A percentile compares a stretch with the other conserved stretches of the same genome.
Conservation (phyloP, 2,113 vertebrate species). For the Nicator chloris region DNA sequence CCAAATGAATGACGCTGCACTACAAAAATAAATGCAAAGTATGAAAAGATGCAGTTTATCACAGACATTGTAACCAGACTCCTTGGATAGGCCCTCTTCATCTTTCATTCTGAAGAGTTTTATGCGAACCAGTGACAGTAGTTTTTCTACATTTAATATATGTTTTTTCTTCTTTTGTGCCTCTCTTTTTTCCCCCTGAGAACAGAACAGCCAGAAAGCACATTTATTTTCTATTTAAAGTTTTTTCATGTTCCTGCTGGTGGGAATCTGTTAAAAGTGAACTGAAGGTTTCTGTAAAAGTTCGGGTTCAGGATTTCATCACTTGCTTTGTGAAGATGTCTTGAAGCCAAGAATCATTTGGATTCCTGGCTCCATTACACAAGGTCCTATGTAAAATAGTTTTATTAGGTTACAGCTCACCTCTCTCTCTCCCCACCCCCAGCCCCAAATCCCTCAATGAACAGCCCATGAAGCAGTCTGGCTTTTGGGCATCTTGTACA, state of each 20-base stretch:
- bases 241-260: background rate
- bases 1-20: background rate
- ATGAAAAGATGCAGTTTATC: background rate
- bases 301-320: background rate
- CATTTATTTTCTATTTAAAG: background rate
- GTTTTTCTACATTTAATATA: background rate
- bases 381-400: background rate
- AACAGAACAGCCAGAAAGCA: background rate
- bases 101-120: background rate
- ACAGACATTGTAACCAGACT: background rate
- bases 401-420: background rate
- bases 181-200: fast-evolving
- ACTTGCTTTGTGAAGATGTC: background rate
- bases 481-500: background rate
- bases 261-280: background rate
- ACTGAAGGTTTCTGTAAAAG: background rate
- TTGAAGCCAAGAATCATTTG: no score
- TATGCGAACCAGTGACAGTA: background rate
- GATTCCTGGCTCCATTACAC: background rate
- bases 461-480: background rate
- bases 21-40: background rate
- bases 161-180: background rate
- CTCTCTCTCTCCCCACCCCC: background rate
- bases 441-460: background rate
- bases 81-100: background rate